Evolutionary conservation across 2,113 vertebrate species (phyloP).

Genomic region (Cebidichthys violaceus): DNA sequence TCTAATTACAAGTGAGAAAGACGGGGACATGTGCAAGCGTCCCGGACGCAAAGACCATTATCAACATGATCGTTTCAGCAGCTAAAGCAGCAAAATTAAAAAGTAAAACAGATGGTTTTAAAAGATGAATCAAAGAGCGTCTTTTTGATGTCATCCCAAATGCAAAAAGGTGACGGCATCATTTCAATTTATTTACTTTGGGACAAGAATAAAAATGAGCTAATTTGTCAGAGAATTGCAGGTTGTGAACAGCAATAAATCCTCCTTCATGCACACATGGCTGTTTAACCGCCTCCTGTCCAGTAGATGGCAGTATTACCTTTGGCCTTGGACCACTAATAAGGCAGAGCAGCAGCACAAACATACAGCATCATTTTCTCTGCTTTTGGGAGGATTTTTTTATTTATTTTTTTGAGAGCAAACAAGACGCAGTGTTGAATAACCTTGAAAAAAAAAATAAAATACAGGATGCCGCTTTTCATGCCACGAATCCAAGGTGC

Average conservation of each 20-base stretch:
- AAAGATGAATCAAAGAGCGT: not conserved
- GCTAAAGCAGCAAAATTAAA: constrained; percentile 1
- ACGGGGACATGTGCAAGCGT: not conserved
- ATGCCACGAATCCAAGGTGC: constrained; percentile 49
- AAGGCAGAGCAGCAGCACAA: not conserved
- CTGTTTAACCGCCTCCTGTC: rapidly evolving
- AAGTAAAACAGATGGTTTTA: constrained; percentile 26
- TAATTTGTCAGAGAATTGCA: constrained; percentile 1
- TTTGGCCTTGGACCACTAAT: not conserved
- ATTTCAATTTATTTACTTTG: not conserved
- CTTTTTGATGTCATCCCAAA: not conserved
- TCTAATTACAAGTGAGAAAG: constrained; percentile 57
- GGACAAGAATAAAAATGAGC: not conserved
- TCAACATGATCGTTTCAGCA: constrained; percentile 17
- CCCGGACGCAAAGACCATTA: constrained; percentile 27
- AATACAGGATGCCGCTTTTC: constrained; percentile 37
- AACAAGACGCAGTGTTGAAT: constrained; percentile 58
- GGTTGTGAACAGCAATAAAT: not conserved
- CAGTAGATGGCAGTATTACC: constrained; percentile 75
- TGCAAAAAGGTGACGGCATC: not conserved
- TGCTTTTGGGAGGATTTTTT: constrained; percentile 20
- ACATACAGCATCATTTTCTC: constrained; percentile 43
- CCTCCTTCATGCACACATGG: not conserved
- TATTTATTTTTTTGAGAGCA: constrained; percentile 12
- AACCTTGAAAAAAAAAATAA: constrained; percentile 57